Evolutionary conservation across 2,888 invertebrate genomes (phyloP).

Genomic region (Sialis lutaria): DNA sequence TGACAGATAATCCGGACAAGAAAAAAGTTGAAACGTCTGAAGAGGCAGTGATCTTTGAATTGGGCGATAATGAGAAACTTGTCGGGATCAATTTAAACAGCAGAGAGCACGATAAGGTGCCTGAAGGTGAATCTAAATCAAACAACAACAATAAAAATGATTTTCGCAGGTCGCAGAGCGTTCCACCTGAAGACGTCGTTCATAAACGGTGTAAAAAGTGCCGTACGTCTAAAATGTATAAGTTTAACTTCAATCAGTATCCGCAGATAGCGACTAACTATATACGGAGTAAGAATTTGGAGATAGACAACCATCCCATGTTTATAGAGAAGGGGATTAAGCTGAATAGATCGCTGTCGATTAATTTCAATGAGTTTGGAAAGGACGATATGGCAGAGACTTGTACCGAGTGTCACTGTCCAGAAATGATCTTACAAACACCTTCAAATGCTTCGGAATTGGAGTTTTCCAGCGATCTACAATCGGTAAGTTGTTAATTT

Average conservation of each 20-base stretch:
- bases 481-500: conserved; percentile 2
- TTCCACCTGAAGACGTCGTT: conserved; percentile 16
- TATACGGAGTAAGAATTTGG: conserved; percentile 56
- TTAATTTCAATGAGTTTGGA: conserved; percentile 6
- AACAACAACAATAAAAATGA: not conserved
- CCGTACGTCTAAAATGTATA: conserved; percentile 35
- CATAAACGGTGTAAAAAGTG: conserved; percentile 8
- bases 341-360: conserved; percentile 20
- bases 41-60: conserved; percentile 41
- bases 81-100: conserved; percentile 38
- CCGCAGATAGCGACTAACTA: conserved; percentile 57
- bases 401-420: conserved; percentile 12
- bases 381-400: conserved; percentile 15
- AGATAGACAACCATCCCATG: conserved; percentile 35
- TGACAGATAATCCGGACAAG: not conserved
- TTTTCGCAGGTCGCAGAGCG: conserved; percentile 18
- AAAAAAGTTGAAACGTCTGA: not conserved
- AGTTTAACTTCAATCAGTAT: conserved; percentile 48
- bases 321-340: conserved; percentile 37
- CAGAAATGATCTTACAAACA: conserved; percentile 43
- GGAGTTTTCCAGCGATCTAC: conserved; percentile 30
- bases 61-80: conserved; percentile 52
- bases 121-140: not conserved
- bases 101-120: conserved; percentile 5
- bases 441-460: conserved; percentile 66